Conservation (phyloP, 2,888 invertebrate species). For the Lacanobia wlatinum region DNA sequence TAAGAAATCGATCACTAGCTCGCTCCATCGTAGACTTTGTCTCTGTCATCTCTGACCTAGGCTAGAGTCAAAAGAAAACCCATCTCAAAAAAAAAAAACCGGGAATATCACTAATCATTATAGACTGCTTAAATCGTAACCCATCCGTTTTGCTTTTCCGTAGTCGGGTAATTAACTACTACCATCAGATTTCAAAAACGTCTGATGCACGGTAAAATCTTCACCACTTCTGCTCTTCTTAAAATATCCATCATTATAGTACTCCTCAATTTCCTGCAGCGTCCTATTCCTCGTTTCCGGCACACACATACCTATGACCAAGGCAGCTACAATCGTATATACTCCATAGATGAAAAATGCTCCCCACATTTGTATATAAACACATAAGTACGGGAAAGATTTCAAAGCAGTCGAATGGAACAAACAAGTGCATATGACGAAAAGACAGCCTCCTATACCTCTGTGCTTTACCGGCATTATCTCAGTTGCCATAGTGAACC, state of each 20-base stretch:
- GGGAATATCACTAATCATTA: too few relatives aligned
- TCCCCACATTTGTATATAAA: slow-evolving; percentile 33
- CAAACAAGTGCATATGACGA: slow-evolving; percentile 24
- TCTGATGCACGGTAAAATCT: slow-evolving; percentile 10
- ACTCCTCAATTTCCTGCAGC: slow-evolving; percentile 36
- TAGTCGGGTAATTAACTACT: not conserved
- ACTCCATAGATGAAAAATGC: slow-evolving; percentile 24
- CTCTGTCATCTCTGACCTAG: too few relatives aligned
- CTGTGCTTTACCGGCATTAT: slow-evolving; percentile 37
- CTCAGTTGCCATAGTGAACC: slow-evolving; percentile 26
- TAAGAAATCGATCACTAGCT: too few relatives aligned
- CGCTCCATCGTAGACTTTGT: too few relatives aligned
- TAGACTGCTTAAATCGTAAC: too few relatives aligned
- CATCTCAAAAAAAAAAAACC: too few relatives aligned
- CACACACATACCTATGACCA: slow-evolving; percentile 11
- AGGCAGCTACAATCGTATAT: not conserved
- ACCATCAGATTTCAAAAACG: slow-evolving; percentile 15
- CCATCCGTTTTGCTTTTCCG: too few relatives aligned
- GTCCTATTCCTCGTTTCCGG: slow-evolving; percentile 30
- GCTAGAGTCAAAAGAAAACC: too few relatives aligned
- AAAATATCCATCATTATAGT: slow-evolving; percentile 33
- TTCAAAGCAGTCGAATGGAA: slow-evolving; percentile 20
- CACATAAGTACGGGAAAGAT: slow-evolving; percentile 31
- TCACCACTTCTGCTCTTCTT: not conserved
- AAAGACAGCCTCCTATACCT: slow-evolving; percentile 19